Percentiles rank a stretch among this genome's conserved stretches.
phyloP scores from a whole-genome alignment of 2,888 invertebrate genomes.

The Callyntrura guangdongensis region DNA sequence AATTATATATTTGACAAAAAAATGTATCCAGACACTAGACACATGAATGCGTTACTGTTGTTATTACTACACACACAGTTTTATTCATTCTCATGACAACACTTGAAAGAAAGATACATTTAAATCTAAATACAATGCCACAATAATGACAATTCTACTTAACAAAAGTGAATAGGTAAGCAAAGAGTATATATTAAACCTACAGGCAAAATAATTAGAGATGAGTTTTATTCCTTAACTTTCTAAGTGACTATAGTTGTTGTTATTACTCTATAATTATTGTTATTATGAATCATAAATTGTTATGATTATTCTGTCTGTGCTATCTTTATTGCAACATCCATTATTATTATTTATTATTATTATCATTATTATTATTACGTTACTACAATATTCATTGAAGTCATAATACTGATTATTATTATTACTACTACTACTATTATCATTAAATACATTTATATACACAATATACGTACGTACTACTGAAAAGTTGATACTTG shows the following conservation, averaged over 20 bases:
- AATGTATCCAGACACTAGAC: slow-evolving; percentile 28
- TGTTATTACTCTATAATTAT: slow-evolving; percentile 19
- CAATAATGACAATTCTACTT: slow-evolving; percentile 55
- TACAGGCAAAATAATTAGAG: slow-evolving; percentile 57
- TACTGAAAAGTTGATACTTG: slow-evolving; percentile 22
- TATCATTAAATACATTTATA: background rate
- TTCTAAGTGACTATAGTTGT: slow-evolving; percentile 10
- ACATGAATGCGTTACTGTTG: slow-evolving; percentile 12
- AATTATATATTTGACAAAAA: slow-evolving; percentile 23
- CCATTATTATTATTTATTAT: background rate
- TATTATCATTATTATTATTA: background rate
- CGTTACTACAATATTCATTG: background rate
- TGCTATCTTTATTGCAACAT: slow-evolving; percentile 27
- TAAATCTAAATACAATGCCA: slow-evolving; percentile 40
- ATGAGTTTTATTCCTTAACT: slow-evolving; percentile 52
- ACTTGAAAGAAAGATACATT: slow-evolving; percentile 11
- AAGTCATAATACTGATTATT: slow-evolving; percentile 8
- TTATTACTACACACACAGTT: slow-evolving; percentile 7
- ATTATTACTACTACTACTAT: background rate
- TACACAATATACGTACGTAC: slow-evolving; percentile 25
- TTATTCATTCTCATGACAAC: slow-evolving; percentile 34
- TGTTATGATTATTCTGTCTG: slow-evolving; percentile 28
- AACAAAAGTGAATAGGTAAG: slow-evolving; percentile 1
- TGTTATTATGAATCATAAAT: slow-evolving; percentile 7
- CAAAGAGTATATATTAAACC: slow-evolving; percentile 39